Evolutionary conservation across 1,140 invertebrate genomes (phyloP).

Genomic region (Lucilia cuprina): DNA sequence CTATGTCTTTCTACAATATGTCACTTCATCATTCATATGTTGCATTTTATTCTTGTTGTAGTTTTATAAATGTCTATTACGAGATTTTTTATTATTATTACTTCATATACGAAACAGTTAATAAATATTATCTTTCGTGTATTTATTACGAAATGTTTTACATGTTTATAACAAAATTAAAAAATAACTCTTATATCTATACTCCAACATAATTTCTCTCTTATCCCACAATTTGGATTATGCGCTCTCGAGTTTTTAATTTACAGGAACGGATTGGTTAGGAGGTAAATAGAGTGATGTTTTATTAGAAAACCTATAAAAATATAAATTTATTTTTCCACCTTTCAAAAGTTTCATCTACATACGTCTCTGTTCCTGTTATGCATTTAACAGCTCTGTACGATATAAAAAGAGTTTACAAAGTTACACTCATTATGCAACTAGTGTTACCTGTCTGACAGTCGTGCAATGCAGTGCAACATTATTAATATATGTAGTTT

Average conservation of each 20-base stretch:
- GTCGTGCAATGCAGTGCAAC: neutral
- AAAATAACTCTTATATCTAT: no score
- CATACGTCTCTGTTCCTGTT: no score
- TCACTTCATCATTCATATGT: neutral
- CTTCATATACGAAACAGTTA: neutral
- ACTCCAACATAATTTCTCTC: no score
- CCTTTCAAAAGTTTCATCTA: no score
- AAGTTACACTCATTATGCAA: conserved; percentile 23
- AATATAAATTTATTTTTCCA: no score
- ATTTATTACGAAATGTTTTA: neutral
- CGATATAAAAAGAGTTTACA: neutral
- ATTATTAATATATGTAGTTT: neutral
- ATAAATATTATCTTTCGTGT: neutral
- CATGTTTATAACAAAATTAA: neutral
- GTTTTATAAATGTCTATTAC: neutral
- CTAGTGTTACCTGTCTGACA: conserved; percentile 12
- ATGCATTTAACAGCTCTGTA: neutral
- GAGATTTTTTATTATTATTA: neutral
- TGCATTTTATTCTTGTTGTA: neutral
- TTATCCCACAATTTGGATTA: neutral
- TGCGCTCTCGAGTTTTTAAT: conserved; percentile 2
- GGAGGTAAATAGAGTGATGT: no score
- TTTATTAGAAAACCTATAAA: no score
- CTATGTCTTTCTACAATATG: no score
- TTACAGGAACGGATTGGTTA: neutral